Evolutionary conservation across 2,888 invertebrate genomes (phyloP), one percentile per base, ranked within the genome.

Genomic region (Coleophora flavipennella): DNA sequence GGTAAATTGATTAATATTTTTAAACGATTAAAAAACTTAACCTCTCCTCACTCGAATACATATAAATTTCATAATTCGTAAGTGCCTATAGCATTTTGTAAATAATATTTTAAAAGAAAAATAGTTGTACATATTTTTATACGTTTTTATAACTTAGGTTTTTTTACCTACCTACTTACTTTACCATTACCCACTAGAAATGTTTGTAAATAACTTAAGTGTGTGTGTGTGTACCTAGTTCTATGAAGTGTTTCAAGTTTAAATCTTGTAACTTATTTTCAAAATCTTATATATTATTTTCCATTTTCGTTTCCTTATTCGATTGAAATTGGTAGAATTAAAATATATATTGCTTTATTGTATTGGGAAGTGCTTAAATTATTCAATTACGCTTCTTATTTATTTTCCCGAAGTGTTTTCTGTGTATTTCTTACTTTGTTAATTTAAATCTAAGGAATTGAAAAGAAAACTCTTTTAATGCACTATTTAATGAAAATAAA

Each of bases 401-500:
- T 73, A 69, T 73, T 43, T 45, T 37, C 10, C 7, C 10, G 20
- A 13, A 29, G 14, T 29, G 8, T 13, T 14, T 14, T 29, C 9
- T 31, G 14, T 43, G 39, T 42, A 43, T 45, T 55, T 49, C 43
- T 13, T 40, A 42, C 25, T 51, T 40, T 9, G 35, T 14, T 41
- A 9, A 36, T 35, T 45, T 43, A 35, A 42, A 46, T 41, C 36
- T 39, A 46, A 46, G 46, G 38, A 38, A 41, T 37, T 45, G 44
- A 44, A 49, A 54, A 58, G 51, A 57, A 55, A 55, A 50, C 48
- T 51, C 50, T 49, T 56, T 64, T 65, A 59, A 66, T 61, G 59
- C 59, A 60, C 61, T 71, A 76, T 77, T 79, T 78, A 75, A 76
- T 63, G 56, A 62, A 41, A 52, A 58, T 69, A 71, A 71, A 62